Evolutionary conservation across 1,140 invertebrate genomes (phyloP), one percentile per base, ranked within the genome.

Genomic region (Probaryconus sp.): DNA sequence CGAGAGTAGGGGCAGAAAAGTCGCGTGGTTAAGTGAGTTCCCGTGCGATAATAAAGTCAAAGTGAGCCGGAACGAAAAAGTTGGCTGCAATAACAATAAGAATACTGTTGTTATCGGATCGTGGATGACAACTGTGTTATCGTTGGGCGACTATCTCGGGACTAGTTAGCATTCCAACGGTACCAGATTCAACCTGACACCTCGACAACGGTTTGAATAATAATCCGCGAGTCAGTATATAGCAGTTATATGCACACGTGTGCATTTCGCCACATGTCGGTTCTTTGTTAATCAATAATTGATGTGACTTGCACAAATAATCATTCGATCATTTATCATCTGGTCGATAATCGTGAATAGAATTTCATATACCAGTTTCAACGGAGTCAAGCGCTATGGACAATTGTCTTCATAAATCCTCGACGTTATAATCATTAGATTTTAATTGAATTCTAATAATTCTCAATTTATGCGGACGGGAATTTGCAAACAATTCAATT

Each of bases 221-320:
- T 75, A 75, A 75, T 60, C 64, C 31, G 43, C 26, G 51, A 42
- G 71, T 64, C 37, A 51, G 71, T 58, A 20, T n/a, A n/a, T 55
- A 50, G 63, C 43, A 51, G 58, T 64, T 64, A 58, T n/a, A n/a
- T 65, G 72, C 65, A 69, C 72, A 69, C 72, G 72, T 65, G 72
- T 65, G 72, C 72, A 69, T 75, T 75, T 75, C 58, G 45, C 65
- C 72, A 69, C 72, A 75, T 65, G 53, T 75, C 60, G 43, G 58
- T 28, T 58, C 72, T 70, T 76, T 70, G 72, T 76, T 76, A 65
- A 70, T 76, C 72, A 70, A 76, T 76, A 76, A 76, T 70, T 76
- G 60, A 76, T 76, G 72, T 76, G 72, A 76, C 72, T 76, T 67
- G 72, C 72, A 47, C 65, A 53, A 76, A 70, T 67, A 55, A 61